Evolutionary conservation across 2,888 invertebrate genomes (phyloP).

Genomic region (Tetrapedia diversipes): DNA sequence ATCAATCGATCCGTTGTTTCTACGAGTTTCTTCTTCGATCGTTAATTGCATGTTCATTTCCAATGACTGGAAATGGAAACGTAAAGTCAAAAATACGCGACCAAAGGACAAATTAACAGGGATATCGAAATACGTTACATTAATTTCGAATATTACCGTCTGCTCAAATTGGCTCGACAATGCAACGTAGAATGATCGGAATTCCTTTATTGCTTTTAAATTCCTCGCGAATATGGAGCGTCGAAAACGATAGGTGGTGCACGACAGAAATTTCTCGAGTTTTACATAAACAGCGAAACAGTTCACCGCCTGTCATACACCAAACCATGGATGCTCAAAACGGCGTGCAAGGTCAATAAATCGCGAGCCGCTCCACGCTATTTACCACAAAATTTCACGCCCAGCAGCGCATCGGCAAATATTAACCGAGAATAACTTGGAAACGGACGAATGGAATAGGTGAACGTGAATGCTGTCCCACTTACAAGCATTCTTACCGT

Average conservation of each 20-base stretch:
- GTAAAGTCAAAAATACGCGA: not conserved
- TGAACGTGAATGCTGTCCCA: not conserved
- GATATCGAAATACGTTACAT: not conserved
- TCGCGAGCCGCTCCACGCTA: constrained; percentile 49
- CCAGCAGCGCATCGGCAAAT: constrained; percentile 20
- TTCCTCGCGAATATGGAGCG: not conserved
- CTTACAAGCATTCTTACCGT: too few relatives aligned
- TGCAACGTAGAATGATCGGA: constrained; percentile 10
- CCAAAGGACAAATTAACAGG: constrained; percentile 13
- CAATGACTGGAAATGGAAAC: not conserved
- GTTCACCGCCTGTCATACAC: constrained; percentile 49
- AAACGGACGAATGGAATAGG: not conserved
- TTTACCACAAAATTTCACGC: constrained; percentile 34
- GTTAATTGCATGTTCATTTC: not conserved
- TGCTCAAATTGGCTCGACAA: not conserved
- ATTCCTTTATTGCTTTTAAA: not conserved
- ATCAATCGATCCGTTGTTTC: not conserved
- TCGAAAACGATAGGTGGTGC: constrained; percentile 14
- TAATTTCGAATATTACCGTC: not conserved
- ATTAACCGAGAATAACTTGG: constrained; percentile 27
- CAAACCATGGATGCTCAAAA: constrained; percentile 33
- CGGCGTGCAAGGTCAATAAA: constrained; percentile 49
- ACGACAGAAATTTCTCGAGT: constrained; percentile 18
- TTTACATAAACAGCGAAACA: constrained; percentile 52
- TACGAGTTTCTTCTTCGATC: not conserved